phyloP scores from a whole-genome alignment of 2,113 vertebrate genomes.

The Isichthys henryi region DNA sequence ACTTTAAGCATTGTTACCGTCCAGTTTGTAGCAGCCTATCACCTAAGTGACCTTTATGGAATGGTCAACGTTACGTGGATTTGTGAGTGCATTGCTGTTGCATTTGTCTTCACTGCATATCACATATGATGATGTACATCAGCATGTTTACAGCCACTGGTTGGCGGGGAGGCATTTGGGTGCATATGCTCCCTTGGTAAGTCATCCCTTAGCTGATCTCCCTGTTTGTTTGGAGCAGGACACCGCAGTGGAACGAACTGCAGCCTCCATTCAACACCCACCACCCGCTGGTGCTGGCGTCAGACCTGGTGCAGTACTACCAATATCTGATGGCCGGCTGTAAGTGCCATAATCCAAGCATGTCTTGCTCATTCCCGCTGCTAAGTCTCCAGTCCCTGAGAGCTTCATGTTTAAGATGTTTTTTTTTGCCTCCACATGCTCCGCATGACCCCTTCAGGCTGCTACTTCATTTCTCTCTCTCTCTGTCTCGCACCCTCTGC shows the following conservation, averaged over 20 bases:
- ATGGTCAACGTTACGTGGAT: not conserved
- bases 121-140: conserved; percentile 14
- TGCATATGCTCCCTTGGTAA: conserved; percentile 34
- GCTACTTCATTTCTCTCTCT: conserved; percentile 23
- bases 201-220: conserved; percentile 25
- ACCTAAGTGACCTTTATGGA: not conserved
- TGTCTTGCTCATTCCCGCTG: conserved; percentile 36
- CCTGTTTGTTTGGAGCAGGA: conserved; percentile 63
- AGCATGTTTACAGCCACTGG: not conserved
- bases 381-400: conserved; percentile 29
- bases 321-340: conserved; percentile 83
- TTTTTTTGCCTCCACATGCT: conserved; percentile 54
- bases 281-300: conserved; percentile 85
- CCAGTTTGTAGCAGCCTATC: not conserved
- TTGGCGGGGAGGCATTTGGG: conserved; percentile 3
- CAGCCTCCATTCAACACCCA: conserved; percentile 93
- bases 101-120: not conserved
- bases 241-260: conserved; percentile 94
- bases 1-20: not conserved
- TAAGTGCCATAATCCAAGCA: conserved; percentile 56
- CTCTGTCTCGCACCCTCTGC: not conserved
- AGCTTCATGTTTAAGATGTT: conserved; percentile 34
- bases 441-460: conserved; percentile 29
- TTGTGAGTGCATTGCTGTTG: not conserved
- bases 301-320: conserved; percentile 89